Conservation (phyloP, 2,888 invertebrate species). For the Tetragonula carbonaria region DNA sequence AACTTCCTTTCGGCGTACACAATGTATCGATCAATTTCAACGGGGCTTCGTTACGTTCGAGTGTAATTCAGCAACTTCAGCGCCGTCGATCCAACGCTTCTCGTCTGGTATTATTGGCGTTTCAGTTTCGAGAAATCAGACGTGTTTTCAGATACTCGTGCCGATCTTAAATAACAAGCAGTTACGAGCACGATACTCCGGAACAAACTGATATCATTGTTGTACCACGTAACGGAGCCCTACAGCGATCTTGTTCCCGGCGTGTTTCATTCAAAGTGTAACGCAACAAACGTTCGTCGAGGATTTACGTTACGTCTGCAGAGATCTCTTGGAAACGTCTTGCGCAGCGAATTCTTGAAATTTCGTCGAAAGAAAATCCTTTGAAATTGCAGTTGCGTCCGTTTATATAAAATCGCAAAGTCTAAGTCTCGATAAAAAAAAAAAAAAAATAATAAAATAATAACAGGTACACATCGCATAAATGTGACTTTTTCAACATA, state of each 20-base stretch:
- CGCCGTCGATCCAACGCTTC: neutral
- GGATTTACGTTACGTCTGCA: no score
- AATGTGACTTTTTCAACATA: no score
- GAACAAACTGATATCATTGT: neutral
- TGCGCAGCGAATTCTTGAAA: no score
- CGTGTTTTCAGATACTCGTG: neutral
- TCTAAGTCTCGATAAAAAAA: no score
- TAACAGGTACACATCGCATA: no score
- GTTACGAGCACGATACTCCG: neutral
- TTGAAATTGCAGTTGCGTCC: no score
- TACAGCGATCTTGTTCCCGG: neutral
- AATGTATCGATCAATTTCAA: neutral
- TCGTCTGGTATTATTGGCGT: neutral
- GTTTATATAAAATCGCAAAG: no score
- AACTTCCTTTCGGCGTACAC: neutral
- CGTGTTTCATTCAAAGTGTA: no score
- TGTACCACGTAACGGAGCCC: fast-evolving
- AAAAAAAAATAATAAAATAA: no score
- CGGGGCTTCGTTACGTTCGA: neutral
- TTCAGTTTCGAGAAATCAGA: neutral
- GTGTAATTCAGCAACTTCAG: neutral
- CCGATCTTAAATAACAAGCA: neutral
- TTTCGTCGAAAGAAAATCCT: no score
- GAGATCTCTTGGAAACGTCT: no score
- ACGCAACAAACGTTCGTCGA: no score